A percentile compares a stretch with the other conserved stretches of the same genome.
phyloP scores from a whole-genome alignment of 2,113 vertebrate genomes.

The Dicerorhinus sumatrensis region DNA sequence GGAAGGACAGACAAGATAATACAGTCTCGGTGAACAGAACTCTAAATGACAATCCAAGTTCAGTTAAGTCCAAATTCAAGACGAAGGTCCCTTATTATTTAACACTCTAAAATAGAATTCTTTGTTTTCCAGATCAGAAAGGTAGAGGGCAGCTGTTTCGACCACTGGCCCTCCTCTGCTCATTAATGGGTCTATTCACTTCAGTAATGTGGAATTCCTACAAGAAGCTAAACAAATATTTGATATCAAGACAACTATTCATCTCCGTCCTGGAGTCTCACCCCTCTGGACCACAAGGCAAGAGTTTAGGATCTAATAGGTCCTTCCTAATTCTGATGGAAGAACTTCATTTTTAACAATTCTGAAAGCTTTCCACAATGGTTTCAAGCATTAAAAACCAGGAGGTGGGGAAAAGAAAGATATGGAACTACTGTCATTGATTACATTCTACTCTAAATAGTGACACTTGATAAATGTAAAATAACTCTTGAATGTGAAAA shows the following conservation, averaged over 20 bases:
- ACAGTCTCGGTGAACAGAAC: not conserved
- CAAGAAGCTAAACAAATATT: slow-evolving; percentile 68
- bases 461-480: not conserved
- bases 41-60: not conserved
- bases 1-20: not conserved
- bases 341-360: slow-evolving; percentile 72
- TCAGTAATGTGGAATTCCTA: slow-evolving; percentile 58
- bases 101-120: slow-evolving; percentile 25
- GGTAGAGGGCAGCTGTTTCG: not conserved
- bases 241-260: slow-evolving; percentile 71
- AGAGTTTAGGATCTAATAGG: not conserved
- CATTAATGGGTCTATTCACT: slow-evolving; percentile 21
- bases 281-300: not conserved
- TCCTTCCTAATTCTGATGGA: slow-evolving; percentile 22
- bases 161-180: not conserved
- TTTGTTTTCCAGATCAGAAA: slow-evolving; percentile 24
- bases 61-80: not conserved
- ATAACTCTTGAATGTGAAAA: not conserved
- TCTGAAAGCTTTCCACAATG: slow-evolving; percentile 30
- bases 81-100: not conserved
- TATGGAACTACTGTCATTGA: slow-evolving; percentile 40
- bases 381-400: slow-evolving; percentile 33
- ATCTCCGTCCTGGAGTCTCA: slow-evolving; percentile 54
- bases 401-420: slow-evolving; percentile 45
- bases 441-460: slow-evolving; percentile 68